A percentile compares a stretch with the other conserved stretches of the same genome.
These are phyloP conservation scores for Drosophila gaucha DNA, from an alignment of 2,888 invertebrate species.

Conservation along the genomic window DNA sequence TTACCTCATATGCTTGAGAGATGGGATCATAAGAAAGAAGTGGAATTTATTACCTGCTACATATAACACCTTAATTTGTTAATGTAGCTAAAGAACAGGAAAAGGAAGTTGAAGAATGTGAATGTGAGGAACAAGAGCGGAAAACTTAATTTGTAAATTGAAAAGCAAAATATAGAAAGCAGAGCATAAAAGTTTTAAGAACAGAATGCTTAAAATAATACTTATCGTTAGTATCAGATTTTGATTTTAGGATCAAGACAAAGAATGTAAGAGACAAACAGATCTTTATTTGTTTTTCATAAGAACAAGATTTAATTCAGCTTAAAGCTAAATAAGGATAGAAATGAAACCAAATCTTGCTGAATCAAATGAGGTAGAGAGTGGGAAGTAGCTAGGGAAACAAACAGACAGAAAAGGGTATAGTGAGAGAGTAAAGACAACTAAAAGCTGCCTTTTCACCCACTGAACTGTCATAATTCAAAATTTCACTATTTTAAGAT, in stretches of 20 bases:
- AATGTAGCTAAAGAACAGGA: neutral
- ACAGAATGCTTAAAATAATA: no score
- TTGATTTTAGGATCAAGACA: no score
- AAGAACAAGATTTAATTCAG: neutral
- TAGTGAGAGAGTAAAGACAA: neutral
- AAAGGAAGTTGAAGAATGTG: neutral
- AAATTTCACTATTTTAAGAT: neutral
- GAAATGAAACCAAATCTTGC: neutral
- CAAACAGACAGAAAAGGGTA: neutral
- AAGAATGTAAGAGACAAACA: neutral
- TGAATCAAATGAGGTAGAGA: neutral
- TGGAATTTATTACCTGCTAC: neutral
- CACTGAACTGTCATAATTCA: neutral
- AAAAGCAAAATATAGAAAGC: neutral
- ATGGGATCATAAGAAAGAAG: no score
- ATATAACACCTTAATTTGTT: neutral
- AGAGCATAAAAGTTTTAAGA: no score
- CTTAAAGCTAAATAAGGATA: neutral
- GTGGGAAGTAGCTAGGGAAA: neutral
- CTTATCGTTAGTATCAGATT: no score
- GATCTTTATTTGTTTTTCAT: neutral
- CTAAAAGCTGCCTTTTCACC: neutral
- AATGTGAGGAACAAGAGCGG: neutral
- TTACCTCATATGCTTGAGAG: conserved; percentile 1
- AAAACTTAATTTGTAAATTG: neutral